A percentile compares a stretch with the other conserved stretches of the same genome.
Evolutionary conservation across 2,113 vertebrate genomes (phyloP).

Genomic region (Trogon melanurus): DNA sequence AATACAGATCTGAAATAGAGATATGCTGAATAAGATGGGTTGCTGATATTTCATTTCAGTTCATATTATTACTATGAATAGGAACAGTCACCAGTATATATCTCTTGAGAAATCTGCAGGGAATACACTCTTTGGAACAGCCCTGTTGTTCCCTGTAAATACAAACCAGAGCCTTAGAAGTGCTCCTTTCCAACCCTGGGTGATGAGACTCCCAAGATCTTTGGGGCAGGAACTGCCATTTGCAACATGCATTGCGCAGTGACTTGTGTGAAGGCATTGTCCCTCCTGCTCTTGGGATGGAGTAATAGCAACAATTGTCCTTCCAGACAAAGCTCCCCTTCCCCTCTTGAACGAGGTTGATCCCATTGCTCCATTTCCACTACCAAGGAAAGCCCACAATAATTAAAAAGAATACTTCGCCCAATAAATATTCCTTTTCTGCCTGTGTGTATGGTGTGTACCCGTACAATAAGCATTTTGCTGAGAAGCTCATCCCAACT

Average conservation of each 20-base stretch:
- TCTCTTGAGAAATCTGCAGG: not conserved
- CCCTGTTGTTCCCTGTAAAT: not conserved
- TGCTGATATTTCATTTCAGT: conserved; percentile 58
- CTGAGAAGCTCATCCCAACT: not conserved
- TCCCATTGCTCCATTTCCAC: not conserved
- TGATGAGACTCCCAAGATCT: not conserved
- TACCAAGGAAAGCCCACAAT: not conserved
- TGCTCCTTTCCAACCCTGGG: not conserved
- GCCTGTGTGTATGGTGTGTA: accelerated
- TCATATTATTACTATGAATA: conserved; percentile 66
- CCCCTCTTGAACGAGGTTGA: not conserved
- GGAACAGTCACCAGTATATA: conserved; percentile 18
- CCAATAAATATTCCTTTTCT: not conserved
- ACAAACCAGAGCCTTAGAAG: not conserved
- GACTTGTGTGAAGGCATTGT: not conserved
- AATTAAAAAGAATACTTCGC: not conserved
- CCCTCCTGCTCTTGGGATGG: not conserved
- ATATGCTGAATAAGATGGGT: conserved; percentile 61
- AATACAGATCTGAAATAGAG: conserved; percentile 68
- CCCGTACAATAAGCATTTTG: accelerated
- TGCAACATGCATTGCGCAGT: accelerated
- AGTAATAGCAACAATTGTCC: not conserved
- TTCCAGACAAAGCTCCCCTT: not conserved
- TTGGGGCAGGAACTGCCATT: not conserved
- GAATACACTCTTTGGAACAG: not conserved